Evolutionary conservation across 1,140 invertebrate genomes (phyloP), one percentile per base, ranked within the genome.

Genomic region (Eupristina koningsbergeri): DNA sequence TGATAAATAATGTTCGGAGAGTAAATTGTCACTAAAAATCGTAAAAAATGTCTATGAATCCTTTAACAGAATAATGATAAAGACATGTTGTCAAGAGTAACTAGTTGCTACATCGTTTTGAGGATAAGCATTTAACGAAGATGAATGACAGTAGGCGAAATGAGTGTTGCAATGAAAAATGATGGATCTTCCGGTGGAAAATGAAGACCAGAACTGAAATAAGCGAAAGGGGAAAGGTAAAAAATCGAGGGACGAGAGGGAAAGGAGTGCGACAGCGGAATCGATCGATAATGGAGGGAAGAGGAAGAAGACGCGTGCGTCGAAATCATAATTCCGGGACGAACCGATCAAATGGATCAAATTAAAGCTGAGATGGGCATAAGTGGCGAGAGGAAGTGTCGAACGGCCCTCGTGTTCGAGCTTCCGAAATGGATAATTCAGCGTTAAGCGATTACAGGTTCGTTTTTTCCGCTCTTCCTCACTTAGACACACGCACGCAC

Each of bases 401-500:
- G 45, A 53, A 19, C 19, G 15, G 15, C 29, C n/a, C 0, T 22
- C 22, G 63, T 34, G 39, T 87, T 76, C 58, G 61, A 87, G 89
- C 89, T 91, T 88, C 90, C 87, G 88, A 89, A 89, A 88, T 87
- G 88, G 86, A 90, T 89, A 89, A 89, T 87, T 89, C 87, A 89
- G 87, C 84, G 83, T 76, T 5, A 64, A 31, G 36, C 58, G 29
- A 77, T 63, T 61, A 58, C 45, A 77, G 34, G 8, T 13, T 5
- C n/a, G 1, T 22, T 9, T 5, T 31, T 34, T 45, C 36, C n/a
- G 0, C 58, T 63, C 36, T 41, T n/a, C 34, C 19, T 34, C 6
- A 3, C 41, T 34, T 58, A 29, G 8, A 3, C 29, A 11, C 41
- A 17, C 74, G 69, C 29, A 19, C 13, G 74, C 9, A 36, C 19